Evolutionary conservation across 2,113 vertebrate genomes (phyloP).

Genomic region (Diglossa brunneiventris): DNA sequence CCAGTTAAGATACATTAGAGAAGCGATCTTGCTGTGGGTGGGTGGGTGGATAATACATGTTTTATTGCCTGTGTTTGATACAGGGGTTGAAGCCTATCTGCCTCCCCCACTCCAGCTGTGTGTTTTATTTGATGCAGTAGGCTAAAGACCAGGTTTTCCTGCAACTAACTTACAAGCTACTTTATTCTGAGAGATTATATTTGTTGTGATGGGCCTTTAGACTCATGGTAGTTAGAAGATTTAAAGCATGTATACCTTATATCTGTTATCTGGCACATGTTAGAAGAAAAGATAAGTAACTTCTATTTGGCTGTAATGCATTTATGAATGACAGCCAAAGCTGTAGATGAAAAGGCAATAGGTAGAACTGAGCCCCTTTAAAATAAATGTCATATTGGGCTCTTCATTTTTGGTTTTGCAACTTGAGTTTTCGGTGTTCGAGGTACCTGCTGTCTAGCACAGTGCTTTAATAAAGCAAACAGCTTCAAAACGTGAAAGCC

Average conservation of each 20-base stretch:
- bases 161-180: not conserved
- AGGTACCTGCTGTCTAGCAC: not conserved
- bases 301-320: not conserved
- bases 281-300: slow-evolving; percentile 37
- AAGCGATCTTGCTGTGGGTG: not conserved
- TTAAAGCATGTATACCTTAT: not conserved
- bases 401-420: not conserved
- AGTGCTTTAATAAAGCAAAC: not conserved
- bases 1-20: not conserved
- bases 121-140: not conserved
- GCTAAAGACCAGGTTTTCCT: slow-evolving; percentile 21
- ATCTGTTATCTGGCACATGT: not conserved
- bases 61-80: not conserved
- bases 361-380: not conserved
- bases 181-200: not conserved
- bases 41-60: not conserved
- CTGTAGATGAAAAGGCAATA: not conserved
- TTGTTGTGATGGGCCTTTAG: slow-evolving; percentile 15
- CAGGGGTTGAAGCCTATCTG: not conserved
- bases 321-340: slow-evolving; percentile 33
- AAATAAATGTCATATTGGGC: not conserved
- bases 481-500: not conserved
- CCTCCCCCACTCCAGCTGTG: not conserved
- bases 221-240: slow-evolving; percentile 7
- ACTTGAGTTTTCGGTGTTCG: not conserved